phyloP scores from a whole-genome alignment of 1,140 invertebrate genomes.

The Nymphalis io region DNA sequence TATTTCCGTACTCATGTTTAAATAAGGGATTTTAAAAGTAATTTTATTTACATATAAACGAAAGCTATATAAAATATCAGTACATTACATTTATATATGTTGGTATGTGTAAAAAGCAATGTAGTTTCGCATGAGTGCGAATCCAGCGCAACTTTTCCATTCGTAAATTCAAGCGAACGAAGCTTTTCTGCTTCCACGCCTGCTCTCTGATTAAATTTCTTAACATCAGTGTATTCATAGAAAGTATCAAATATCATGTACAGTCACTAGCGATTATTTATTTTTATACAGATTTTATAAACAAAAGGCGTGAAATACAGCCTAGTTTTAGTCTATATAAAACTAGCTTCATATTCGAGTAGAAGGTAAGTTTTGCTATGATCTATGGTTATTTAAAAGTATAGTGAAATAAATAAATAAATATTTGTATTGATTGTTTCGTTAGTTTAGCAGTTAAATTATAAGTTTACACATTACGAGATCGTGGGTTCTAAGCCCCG shows the following conservation, averaged over 20 bases:
- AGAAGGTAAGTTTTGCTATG: too few relatives aligned
- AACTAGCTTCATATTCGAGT: too few relatives aligned
- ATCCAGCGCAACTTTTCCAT: not conserved
- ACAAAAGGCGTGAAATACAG: not conserved
- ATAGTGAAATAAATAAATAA: too few relatives aligned
- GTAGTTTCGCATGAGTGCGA: not conserved
- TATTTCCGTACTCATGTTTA: too few relatives aligned
- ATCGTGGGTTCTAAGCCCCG: too few relatives aligned
- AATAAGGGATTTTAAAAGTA: too few relatives aligned
- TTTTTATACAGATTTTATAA: too few relatives aligned
- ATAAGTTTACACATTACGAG: too few relatives aligned
- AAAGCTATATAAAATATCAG: not conserved
- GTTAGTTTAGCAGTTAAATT: too few relatives aligned
- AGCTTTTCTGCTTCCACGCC: not conserved
- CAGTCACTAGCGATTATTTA: not conserved
- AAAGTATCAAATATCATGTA: not conserved
- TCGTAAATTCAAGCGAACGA: not conserved
- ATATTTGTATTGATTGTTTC: too few relatives aligned
- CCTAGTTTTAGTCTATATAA: not conserved
- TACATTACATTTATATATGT: not conserved
- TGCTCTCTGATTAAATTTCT: conserved; percentile 3
- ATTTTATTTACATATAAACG: too few relatives aligned
- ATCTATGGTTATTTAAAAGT: too few relatives aligned
- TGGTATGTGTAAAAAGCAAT: not conserved
- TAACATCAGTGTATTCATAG: not conserved